phyloP scores from a whole-genome alignment of 2,888 invertebrate genomes.

The Deilephila porcellus region DNA sequence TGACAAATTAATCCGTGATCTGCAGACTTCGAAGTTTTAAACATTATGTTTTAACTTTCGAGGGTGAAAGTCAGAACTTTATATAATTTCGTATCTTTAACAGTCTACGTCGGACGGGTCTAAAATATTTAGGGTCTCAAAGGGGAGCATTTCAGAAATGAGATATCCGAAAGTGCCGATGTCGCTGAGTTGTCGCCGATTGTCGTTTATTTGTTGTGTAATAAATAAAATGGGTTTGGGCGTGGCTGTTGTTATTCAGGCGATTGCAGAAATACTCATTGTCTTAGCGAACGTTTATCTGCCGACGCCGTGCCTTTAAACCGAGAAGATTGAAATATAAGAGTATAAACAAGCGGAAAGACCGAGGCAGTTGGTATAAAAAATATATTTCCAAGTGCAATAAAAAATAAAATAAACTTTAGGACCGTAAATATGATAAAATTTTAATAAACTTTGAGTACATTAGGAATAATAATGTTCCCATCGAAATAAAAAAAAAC shows the following conservation, averaged over 20 bases:
- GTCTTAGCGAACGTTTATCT: not conserved
- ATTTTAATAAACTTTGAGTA: too few relatives aligned
- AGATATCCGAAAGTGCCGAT: not conserved
- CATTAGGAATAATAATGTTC: too few relatives aligned
- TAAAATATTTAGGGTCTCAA: slow-evolving; percentile 1
- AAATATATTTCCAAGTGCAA: too few relatives aligned
- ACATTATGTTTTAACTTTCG: not conserved
- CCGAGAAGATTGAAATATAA: too few relatives aligned
- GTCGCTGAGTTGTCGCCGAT: not conserved
- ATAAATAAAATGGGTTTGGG: not conserved
- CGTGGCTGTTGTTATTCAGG: not conserved
- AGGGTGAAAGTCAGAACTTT: not conserved
- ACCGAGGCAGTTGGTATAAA: too few relatives aligned
- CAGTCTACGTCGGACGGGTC: not conserved
- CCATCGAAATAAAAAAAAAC: too few relatives aligned
- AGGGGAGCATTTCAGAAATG: not conserved
- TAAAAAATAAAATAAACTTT: too few relatives aligned
- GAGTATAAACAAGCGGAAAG: too few relatives aligned
- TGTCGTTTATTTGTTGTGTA: not conserved
- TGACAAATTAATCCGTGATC: not conserved
- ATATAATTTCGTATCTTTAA: not conserved
- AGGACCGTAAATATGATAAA: too few relatives aligned
- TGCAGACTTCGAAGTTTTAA: not conserved
- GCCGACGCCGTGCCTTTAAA: not conserved
- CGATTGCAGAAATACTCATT: not conserved